Percentiles rank a stretch among this genome's conserved stretches.
phyloP scores from a whole-genome alignment of 2,888 invertebrate species.

The Eupithecia exiguata region DNA sequence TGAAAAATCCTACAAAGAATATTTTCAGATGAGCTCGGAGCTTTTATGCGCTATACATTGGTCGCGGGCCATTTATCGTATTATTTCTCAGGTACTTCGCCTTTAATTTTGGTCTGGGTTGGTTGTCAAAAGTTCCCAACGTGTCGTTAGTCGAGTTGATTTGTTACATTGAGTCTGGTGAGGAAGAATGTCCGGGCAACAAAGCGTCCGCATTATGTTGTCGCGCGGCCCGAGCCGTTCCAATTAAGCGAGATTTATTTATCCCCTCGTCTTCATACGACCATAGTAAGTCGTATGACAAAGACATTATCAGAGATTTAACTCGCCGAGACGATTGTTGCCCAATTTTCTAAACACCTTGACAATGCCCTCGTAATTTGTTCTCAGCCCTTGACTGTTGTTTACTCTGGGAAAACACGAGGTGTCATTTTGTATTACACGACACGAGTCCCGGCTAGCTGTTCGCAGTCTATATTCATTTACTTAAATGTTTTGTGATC shows the following conservation, averaged over 20 bases:
- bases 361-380: slow-evolving; percentile 78
- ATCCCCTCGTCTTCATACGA: slow-evolving; percentile 69
- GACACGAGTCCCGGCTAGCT: slow-evolving; percentile 47
- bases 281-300: slow-evolving; percentile 53
- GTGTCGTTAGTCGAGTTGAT: slow-evolving; percentile 68
- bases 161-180: slow-evolving; percentile 64
- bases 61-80: slow-evolving; percentile 43
- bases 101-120: slow-evolving; percentile 54
- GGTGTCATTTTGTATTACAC: slow-evolving; percentile 66
- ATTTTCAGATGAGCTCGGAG: slow-evolving; percentile 50
- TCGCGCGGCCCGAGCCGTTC: slow-evolving; percentile 71
- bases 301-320: slow-evolving; percentile 79
- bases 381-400: slow-evolving; percentile 72
- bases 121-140: slow-evolving; percentile 67
- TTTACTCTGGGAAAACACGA: slow-evolving; percentile 72
- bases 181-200: slow-evolving; percentile 72
- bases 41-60: slow-evolving; percentile 43
- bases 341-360: slow-evolving; percentile 80
- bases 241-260: slow-evolving; percentile 82
- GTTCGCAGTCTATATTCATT: slow-evolving; percentile 75
- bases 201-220: slow-evolving; percentile 77
- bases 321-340: slow-evolving; percentile 77
- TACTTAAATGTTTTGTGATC: slow-evolving; percentile 68
- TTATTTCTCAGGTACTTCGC: slow-evolving; percentile 42
- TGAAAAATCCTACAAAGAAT: slow-evolving; percentile 63